phyloP scores from a whole-genome alignment of 2,888 invertebrate genomes.

The Dioctria rufipes region DNA sequence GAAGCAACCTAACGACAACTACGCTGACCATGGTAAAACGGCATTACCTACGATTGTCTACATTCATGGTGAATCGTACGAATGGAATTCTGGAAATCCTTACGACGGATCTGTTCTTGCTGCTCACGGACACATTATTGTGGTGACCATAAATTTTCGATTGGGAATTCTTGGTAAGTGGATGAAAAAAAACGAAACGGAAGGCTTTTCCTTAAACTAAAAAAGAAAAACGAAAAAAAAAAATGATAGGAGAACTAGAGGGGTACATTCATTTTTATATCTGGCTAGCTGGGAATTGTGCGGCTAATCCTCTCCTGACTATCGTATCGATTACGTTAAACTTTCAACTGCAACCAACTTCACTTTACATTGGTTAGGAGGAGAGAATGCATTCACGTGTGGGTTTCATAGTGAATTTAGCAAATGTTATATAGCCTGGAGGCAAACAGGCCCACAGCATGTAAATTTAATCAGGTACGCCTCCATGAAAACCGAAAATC shows the following conservation, averaged over 20 bases:
- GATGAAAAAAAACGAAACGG: no score
- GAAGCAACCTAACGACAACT: conserved; percentile 17
- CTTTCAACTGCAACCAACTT: background rate
- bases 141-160: conserved; percentile 93
- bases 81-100: conserved; percentile 97
- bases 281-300: no score
- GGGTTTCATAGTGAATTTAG: background rate
- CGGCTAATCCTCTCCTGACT: no score
- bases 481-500: conserved; percentile 28
- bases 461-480: conserved; percentile 48
- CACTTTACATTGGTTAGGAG: background rate
- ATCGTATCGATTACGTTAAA: no score
- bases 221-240: no score
- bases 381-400: background rate
- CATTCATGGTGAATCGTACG: conserved; percentile 95
- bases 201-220: no score
- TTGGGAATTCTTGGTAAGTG: conserved; percentile 87
- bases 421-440: background rate
- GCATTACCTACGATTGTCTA: conserved; percentile 88
- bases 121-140: conserved; percentile 90
- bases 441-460: conserved; percentile 24
- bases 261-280: no score
- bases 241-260: no score
- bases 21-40: conserved; percentile 55
- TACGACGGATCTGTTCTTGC: conserved; percentile 97